Conservation (phyloP, 1,140 invertebrate genomes). For the Diprion similis region DNA sequence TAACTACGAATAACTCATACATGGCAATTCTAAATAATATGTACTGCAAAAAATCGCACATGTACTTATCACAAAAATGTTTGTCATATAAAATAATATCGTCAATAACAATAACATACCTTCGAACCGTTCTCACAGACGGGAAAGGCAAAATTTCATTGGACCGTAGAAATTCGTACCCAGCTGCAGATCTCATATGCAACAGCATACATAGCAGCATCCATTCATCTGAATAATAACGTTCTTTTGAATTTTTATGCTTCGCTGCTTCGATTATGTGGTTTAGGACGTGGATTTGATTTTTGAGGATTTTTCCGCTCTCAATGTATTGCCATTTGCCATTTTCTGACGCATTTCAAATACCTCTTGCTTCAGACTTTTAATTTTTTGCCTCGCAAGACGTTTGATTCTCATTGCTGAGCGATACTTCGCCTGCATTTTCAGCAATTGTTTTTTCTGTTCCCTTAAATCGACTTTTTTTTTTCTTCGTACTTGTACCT, state of each 20-base stretch:
- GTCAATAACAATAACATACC: too few species aligned
- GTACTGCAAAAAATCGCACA: too few species aligned
- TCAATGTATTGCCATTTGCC: not conserved
- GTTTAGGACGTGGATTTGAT: constrained; percentile 13
- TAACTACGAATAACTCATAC: too few species aligned
- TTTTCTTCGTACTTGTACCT: not conserved
- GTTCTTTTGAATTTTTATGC: constrained; percentile 14
- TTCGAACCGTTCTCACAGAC: constrained; percentile 22
- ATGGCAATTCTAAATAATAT: too few species aligned
- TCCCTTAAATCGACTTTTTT: not conserved
- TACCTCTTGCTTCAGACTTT: not conserved
- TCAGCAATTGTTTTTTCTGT: not conserved
- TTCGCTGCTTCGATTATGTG: constrained; percentile 22
- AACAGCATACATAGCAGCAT: constrained; percentile 27
- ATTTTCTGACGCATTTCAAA: not conserved
- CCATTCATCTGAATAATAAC: constrained; percentile 27
- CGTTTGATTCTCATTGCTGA: not conserved
- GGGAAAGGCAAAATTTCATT: constrained; percentile 26
- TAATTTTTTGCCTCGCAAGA: constrained; percentile 8
- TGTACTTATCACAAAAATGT: too few species aligned
- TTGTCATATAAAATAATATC: not conserved
- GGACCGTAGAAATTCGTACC: constrained; percentile 21
- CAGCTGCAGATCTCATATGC: constrained; percentile 21
- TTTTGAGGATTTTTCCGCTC: not conserved
- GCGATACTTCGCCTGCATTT: constrained; percentile 10